These are phyloP conservation scores for Tetramorium parvispinum DNA, from an alignment of 1,140 invertebrate genomes.

Conservation along the genomic window DNA sequence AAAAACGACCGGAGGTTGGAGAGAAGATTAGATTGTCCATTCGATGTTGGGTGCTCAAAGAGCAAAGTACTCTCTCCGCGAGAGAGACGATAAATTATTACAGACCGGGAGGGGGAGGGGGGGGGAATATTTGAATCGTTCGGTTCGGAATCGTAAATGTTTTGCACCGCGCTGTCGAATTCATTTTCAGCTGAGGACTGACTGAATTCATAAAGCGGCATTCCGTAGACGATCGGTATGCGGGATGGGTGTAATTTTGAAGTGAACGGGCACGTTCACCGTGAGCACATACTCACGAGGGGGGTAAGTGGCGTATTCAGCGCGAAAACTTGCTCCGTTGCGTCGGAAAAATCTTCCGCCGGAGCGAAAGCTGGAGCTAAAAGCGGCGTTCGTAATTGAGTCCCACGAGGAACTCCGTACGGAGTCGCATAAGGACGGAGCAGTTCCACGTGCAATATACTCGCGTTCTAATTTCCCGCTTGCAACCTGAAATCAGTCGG, in stretches of 20 bases:
- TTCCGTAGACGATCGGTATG: conserved; percentile 26
- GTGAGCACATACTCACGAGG: conserved; percentile 2
- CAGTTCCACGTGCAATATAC: conserved; percentile 46
- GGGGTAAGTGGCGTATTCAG: conserved; percentile 33
- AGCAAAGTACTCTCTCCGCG: not conserved
- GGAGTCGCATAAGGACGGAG: conserved; percentile 28
- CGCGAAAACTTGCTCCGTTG: conserved; percentile 39
- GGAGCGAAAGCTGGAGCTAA: not conserved
- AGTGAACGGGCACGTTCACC: not conserved
- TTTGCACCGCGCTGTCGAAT: not conserved
- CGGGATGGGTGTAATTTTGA: conserved; percentile 21
- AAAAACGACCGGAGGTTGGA: conserved; percentile 8
- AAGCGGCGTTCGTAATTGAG: conserved; percentile 46
- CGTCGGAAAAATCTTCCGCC: conserved; percentile 43
- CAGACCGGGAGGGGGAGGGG: too few species aligned
- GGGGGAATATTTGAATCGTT: too few species aligned
- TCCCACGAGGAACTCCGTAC: conserved; percentile 13
- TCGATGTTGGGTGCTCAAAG: not conserved
- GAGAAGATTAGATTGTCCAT: conserved; percentile 39
- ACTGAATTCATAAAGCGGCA: not conserved
- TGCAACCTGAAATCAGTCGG: conserved; percentile 47
- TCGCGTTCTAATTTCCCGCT: conserved; percentile 47
- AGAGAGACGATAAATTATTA: not conserved
- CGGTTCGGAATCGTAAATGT: not conserved
- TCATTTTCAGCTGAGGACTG: not conserved